Conservation (phyloP, 2,113 vertebrate genomes). For the Glaucidium brasilianum region DNA sequence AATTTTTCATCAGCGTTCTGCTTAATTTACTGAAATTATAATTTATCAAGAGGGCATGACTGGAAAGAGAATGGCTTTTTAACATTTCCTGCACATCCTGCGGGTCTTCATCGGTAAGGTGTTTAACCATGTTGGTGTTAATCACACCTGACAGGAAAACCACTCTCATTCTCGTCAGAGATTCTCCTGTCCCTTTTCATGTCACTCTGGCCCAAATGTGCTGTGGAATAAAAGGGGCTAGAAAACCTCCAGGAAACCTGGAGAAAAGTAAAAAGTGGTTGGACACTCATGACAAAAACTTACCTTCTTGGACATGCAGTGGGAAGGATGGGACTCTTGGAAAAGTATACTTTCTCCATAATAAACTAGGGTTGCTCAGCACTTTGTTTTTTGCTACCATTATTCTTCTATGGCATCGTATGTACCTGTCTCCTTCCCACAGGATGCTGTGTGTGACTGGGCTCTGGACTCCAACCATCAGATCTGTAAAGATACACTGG, state of each 20-base stretch:
- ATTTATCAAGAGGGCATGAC: conserved; percentile 37
- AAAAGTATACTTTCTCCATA: background rate
- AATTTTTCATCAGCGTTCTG: conserved; percentile 54
- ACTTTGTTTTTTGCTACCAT: background rate
- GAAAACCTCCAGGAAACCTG: background rate
- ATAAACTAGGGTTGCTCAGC: background rate
- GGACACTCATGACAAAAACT: background rate
- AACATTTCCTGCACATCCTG: conserved; percentile 10
- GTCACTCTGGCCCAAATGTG: background rate
- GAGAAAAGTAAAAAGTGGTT: background rate
- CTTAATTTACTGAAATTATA: conserved; percentile 63
- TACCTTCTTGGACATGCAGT: background rate
- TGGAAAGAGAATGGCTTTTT: conserved; percentile 46
- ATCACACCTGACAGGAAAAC: conserved; percentile 49
- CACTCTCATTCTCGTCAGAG: background rate
- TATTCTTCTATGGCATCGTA: background rate
- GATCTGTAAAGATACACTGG: background rate
- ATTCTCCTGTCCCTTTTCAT: background rate
- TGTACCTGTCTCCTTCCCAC: background rate
- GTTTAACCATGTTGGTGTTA: conserved; percentile 13
- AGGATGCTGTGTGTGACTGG: background rate
- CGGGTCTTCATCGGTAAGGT: background rate
- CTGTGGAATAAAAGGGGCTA: background rate
- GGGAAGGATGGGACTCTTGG: background rate
- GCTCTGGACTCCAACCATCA: background rate